Conservation (phyloP, 2,888 invertebrate genomes). For the Epinotia ramella region DNA sequence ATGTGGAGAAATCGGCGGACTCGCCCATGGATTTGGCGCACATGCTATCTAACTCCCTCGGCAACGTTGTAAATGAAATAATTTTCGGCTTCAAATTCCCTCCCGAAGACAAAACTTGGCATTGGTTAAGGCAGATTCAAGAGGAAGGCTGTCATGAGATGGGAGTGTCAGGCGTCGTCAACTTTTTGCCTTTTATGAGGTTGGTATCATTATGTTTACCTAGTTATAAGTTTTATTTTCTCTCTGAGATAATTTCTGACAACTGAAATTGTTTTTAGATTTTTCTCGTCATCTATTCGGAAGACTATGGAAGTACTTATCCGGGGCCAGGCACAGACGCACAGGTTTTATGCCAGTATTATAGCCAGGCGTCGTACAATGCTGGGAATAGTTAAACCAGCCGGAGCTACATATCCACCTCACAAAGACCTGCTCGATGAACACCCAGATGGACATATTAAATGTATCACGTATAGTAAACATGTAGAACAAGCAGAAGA, state of each 20-base stretch:
- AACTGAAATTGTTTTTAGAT: conserved; percentile 73
- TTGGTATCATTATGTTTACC: conserved; percentile 59
- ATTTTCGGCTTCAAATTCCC: conserved; percentile 91
- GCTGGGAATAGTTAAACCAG: conserved; percentile 62
- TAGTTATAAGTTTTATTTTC: background rate
- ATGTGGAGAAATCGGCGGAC: conserved; percentile 62
- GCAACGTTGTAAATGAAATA: conserved; percentile 90
- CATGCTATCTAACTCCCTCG: conserved; percentile 88
- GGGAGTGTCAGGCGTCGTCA: conserved; percentile 92
- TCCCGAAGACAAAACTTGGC: conserved; percentile 90
- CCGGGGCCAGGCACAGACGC: conserved; percentile 90
- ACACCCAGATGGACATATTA: conserved; percentile 73
- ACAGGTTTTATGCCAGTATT: conserved; percentile 89
- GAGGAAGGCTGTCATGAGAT: conserved; percentile 94
- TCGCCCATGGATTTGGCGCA: conserved; percentile 80
- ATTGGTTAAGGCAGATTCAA: conserved; percentile 90
- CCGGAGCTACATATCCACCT: conserved; percentile 63
- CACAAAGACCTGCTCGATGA: conserved; percentile 68
- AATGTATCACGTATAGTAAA: conserved; percentile 78
- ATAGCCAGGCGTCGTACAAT: conserved; percentile 83
- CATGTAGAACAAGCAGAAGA: conserved; percentile 63
- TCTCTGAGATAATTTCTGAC: background rate
- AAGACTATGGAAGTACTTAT: conserved; percentile 87
- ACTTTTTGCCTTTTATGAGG: conserved; percentile 93
- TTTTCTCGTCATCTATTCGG: conserved; percentile 85